A percentile compares a stretch with the other conserved stretches of the same genome.
These are phyloP conservation scores for Formica selysi DNA, from an alignment of 1,140 invertebrate genomes.

Conservation along the genomic window DNA sequence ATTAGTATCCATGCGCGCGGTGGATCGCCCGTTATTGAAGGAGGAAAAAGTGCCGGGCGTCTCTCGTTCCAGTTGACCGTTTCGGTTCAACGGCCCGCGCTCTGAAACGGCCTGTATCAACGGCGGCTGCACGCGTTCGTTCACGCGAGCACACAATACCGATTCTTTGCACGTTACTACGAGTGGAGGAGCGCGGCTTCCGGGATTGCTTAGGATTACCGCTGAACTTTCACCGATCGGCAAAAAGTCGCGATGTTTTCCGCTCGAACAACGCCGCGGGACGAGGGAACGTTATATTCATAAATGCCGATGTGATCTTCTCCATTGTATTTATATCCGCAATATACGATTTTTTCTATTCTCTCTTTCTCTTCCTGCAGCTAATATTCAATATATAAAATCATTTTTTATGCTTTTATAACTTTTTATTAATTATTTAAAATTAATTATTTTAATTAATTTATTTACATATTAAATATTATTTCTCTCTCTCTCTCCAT, in stretches of 20 bases:
- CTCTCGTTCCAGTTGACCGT: conserved; percentile 46
- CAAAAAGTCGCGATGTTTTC: conserved; percentile 46
- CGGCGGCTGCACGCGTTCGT: conserved; percentile 70
- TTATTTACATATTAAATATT: not conserved
- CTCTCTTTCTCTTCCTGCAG: not conserved
- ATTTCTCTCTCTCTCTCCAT: too few relatives aligned
- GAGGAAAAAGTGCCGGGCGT: conserved; percentile 58
- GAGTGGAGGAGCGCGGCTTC: conserved; percentile 46
- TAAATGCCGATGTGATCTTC: conserved; percentile 32
- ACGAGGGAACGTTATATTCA: conserved; percentile 18
- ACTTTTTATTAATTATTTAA: too few relatives aligned
- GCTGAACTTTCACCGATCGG: conserved; percentile 59
- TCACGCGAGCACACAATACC: conserved; percentile 73
- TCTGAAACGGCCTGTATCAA: conserved; percentile 46
- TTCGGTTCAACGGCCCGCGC: conserved; percentile 57
- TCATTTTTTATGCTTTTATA: not conserved
- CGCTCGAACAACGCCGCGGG: conserved; percentile 18
- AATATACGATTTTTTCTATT: not conserved
- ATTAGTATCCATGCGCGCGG: conserved; percentile 53
- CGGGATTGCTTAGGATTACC: conserved; percentile 61
- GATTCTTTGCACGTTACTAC: conserved; percentile 53
- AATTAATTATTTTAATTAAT: not conserved
- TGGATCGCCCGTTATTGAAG: conserved; percentile 57
- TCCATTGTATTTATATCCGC: conserved; percentile 30
- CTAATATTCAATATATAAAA: not conserved